Conservation (phyloP, 2,113 vertebrate genomes). For the Sturnus vulgaris region DNA sequence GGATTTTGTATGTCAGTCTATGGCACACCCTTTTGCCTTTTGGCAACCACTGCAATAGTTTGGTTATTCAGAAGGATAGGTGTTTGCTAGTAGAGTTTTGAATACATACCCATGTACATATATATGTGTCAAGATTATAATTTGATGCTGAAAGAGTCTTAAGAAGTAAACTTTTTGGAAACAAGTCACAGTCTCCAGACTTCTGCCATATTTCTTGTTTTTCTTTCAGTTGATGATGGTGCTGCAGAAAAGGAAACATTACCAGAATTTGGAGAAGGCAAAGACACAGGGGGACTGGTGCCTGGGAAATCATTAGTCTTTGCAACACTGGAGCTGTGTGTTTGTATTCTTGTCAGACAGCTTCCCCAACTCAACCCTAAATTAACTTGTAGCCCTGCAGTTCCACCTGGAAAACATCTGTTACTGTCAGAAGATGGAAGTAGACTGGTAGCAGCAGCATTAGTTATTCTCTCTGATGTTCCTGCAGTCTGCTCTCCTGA, state of each 20-base stretch:
- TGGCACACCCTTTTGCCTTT: background rate
- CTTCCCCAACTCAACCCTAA: constrained; percentile 90
- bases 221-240: constrained; percentile 87
- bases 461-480: constrained; percentile 88
- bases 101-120: background rate
- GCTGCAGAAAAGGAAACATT: constrained; percentile 95
- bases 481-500: constrained; percentile 92
- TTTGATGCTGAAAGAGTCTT: background rate
- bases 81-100: background rate
- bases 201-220: background rate
- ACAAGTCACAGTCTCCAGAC: background rate
- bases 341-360: constrained; percentile 89
- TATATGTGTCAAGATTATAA: background rate
- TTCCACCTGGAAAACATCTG: constrained; percentile 71
- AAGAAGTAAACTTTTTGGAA: background rate
- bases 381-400: constrained; percentile 77
- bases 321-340: constrained; percentile 86
- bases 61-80: background rate
- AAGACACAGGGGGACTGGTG: constrained; percentile 90
- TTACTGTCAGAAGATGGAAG: constrained; percentile 78
- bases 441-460: constrained; percentile 78
- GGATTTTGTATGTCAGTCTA: background rate
- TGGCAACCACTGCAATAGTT: background rate
- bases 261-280: constrained; percentile 93
- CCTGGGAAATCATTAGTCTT: constrained; percentile 92